Percentiles rank a stretch among this genome's conserved stretches.
phyloP scores from a whole-genome alignment of 2,113 vertebrate species.

The Periophthalmodon schlosseri region DNA sequence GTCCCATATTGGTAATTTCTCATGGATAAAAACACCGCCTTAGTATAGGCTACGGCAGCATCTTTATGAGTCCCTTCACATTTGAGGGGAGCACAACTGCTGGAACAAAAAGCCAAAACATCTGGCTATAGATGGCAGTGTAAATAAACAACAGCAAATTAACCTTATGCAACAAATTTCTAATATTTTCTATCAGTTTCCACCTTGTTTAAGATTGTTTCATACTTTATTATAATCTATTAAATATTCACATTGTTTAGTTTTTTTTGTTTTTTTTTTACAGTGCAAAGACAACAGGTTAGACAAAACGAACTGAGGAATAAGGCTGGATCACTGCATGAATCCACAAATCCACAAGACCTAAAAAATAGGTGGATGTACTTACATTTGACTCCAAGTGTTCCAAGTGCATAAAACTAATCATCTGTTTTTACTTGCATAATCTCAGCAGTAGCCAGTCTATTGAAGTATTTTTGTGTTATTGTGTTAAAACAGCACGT shows the following conservation, averaged over 20 bases:
- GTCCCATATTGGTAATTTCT: slow-evolving; percentile 12
- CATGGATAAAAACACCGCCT: slow-evolving; percentile 11
- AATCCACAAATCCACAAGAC: slow-evolving; percentile 53
- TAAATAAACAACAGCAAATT: slow-evolving; percentile 45
- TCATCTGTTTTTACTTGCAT: slow-evolving; percentile 65
- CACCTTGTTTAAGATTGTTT: slow-evolving; percentile 57
- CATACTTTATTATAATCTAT: slow-evolving; percentile 45
- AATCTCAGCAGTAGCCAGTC: slow-evolving; percentile 60
- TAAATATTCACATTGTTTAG: slow-evolving; percentile 50
- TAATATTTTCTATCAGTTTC: slow-evolving; percentile 43
- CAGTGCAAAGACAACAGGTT: slow-evolving; percentile 51
- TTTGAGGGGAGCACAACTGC: slow-evolving; percentile 25
- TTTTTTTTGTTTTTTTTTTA: slow-evolving; percentile 33
- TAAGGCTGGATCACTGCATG: slow-evolving; percentile 64
- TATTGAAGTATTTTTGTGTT: slow-evolving; percentile 36
- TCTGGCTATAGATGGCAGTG: slow-evolving; percentile 48
- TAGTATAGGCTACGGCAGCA: slow-evolving; percentile 27
- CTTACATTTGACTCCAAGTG: slow-evolving; percentile 41
- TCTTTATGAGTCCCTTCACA: slow-evolving; percentile 26
- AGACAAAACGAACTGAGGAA: slow-evolving; percentile 44
- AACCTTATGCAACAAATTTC: slow-evolving; percentile 33
- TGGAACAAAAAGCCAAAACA: slow-evolving; percentile 16
- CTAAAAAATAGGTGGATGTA: slow-evolving; percentile 40
- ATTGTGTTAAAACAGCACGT: slow-evolving; percentile 17
- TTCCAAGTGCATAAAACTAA: slow-evolving; percentile 52